These are phyloP conservation scores for Tachina grossa DNA, from an alignment of 2,888 invertebrate genomes.

Conservation along the genomic window DNA sequence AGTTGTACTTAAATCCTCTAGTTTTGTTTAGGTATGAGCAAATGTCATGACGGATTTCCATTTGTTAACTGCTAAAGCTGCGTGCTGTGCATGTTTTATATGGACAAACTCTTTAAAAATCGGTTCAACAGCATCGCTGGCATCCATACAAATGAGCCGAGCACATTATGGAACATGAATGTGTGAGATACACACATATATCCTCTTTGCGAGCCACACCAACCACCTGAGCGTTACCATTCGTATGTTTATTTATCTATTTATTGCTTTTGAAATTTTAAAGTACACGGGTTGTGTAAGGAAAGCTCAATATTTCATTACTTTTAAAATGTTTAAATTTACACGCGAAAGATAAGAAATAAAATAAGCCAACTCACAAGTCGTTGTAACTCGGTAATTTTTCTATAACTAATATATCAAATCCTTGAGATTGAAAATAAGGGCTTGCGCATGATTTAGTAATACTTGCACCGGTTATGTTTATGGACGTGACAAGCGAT, in stretches of 20 bases:
- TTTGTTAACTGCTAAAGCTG: slow-evolving; percentile 64
- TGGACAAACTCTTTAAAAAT: slow-evolving; percentile 37
- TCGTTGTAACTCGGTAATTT: too few relatives aligned
- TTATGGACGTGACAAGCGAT: too few relatives aligned
- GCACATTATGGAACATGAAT: slow-evolving; percentile 18
- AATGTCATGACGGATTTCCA: slow-evolving; percentile 69
- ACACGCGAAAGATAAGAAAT: too few relatives aligned
- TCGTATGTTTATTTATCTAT: background rate
- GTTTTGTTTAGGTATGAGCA: slow-evolving; percentile 45
- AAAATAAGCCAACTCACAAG: too few relatives aligned
- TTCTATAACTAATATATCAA: too few relatives aligned
- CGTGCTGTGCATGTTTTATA: slow-evolving; percentile 55
- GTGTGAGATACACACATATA: background rate
- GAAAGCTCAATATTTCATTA: background rate
- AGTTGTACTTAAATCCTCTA: slow-evolving; percentile 59
- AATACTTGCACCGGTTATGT: too few relatives aligned
- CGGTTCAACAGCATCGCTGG: slow-evolving; percentile 30
- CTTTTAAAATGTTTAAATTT: too few relatives aligned
- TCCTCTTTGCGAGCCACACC: background rate
- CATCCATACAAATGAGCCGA: slow-evolving; percentile 12
- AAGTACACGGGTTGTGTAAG: background rate
- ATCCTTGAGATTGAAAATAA: too few relatives aligned
- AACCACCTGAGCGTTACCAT: slow-evolving; percentile 48
- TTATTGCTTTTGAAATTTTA: background rate
- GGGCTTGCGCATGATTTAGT: too few relatives aligned